Base-by-base conservation (phyloP, 2,888 invertebrate genomes). In the Zaprionus obscuricornis region DNA sequence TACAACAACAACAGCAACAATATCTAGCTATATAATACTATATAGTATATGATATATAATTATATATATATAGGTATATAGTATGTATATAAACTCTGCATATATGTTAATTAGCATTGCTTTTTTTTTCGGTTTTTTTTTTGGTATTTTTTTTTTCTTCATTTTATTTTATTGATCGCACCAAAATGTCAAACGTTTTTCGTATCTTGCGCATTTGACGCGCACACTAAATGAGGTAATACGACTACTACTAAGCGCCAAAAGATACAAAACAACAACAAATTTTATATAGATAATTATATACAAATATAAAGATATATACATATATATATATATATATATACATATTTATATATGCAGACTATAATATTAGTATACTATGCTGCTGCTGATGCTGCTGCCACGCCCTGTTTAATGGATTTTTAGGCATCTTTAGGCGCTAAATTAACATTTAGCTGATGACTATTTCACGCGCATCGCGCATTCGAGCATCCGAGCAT, bases 131-230 rank as follows among this genome's bases (percentile, higher is more conserved):
- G 54, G 71, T 67, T 74, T 36, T 43, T 20, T 27, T 17, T 71
- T 69, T 74, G 10, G 8, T 24, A 24, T 24, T 6, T 24, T 6
- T 27, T 7, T 26, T 24, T 39, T 10, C n/a, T n/a, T n/a, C n/a
- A n/a, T n/a, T 29, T 42, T 63, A 36, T 60, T 81, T 83, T 82
- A 84, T 82, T 82, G 84, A 69, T 73, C 77, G 70, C 81, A 81
- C 77, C 69, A 78, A 82, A 82, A 82, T 84, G 84, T 82, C 82
- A 84, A 84, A 82, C 78, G 84, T 70, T 84, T 77, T 77, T 77
- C 67, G 74, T 65, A 57, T 67, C 62, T 56, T 60, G 33, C 52
- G 63, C 50, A 58, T 59, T 52, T 57, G 51, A 60, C 66, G 43
- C 37, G 62, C 54, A 34, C 68, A 52, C 50, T 63, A 69, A 81